Evolutionary conservation across 2,113 vertebrate species (phyloP), one percentile per base, ranked within the genome.

Genomic region (Lycaon pictus): DNA sequence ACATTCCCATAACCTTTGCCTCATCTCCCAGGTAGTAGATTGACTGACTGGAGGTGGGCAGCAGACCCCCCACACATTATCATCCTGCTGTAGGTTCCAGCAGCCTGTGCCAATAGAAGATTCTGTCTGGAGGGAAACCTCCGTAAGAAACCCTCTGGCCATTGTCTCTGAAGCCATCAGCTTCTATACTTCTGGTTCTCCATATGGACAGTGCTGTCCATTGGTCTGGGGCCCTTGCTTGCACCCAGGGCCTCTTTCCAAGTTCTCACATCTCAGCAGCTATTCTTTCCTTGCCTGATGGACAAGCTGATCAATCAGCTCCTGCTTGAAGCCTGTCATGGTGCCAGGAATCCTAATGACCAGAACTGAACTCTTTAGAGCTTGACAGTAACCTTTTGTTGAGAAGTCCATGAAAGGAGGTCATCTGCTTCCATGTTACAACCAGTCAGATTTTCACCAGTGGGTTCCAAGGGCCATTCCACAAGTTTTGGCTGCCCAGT

Each of bases 101-200:
- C 27, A 53, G 67, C 20, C 48, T 84, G 19, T 43, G 3, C 23
- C 56, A 53, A 37, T 32, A 37, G 43, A 48, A 48, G 10, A 9
- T 58, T 79, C 53, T 89, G 27, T 55, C 51, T 89, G 16, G 32
- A 19, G 29, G 27, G 11, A 63, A 20, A 74, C 27, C 16, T 22
- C 62, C 35, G 13, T 53, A 79, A 43, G 65, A 62, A 53, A 10
- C 10, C 15, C 37, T 85, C 37, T 3, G 25, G 8, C 65, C 6
- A 19, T 5, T 22, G 17, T 63, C 48, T 72, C 82, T 43, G 80
- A 87, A 23, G 32, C n/a, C 62, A 17, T 19, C 76, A 22, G 29
- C 55, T 88, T 62, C n/a, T 76, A 19, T 76, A 35, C 72, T 80
- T 67, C 58, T 60, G 56, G 65, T 25, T 90, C 53, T 88, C 65